Base-by-base conservation (phyloP, 23 tunicate genomes). In the Ciona savignyi region DNA sequence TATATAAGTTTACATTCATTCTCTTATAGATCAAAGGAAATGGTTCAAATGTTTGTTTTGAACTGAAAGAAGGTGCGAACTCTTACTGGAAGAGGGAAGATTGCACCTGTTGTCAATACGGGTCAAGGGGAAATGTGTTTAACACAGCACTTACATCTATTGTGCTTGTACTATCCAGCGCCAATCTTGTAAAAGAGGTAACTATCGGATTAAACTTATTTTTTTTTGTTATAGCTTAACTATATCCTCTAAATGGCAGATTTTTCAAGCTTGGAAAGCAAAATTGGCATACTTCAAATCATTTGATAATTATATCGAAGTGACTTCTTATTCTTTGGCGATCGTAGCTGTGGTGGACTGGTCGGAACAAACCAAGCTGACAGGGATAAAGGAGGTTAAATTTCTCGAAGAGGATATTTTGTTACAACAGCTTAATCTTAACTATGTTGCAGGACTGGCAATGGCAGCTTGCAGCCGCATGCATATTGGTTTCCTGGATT, bases 361-460 rank as follows among this genome's bases (percentile, higher is more conserved):
- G 49, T 20, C 65, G 3, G 85, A 72, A 32, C 62, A 33, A 63
- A 72, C 78, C 19, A 22, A 33, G 62, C 24, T 72, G 15, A 80
- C 78, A 21, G 85, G 85, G 63, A 62, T 80, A 23, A 73, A 63
- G 27, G 72, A 80, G 65, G 85, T 80, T 23, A 49, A 21, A 42
- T 9, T 42, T 42, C 56, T 42, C 15, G 56, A 9, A 42, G n/a
- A n/a, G n/a, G n/a, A n/a, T n/a, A n/a, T n/a, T n/a, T n/a, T n/a
- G n/a, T n/a, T n/a, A n/a, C n/a, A n/a, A n/a, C n/a, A n/a, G n/a
- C n/a, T n/a, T n/a, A n/a, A n/a, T n/a, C n/a, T n/a, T n/a, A n/a
- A n/a, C n/a, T n/a, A n/a, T n/a, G n/a, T n/a, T n/a, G 0, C 76
- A 79, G 85, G 72, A 33, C 23, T 80, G 85, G 85, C 85, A 80